A percentile compares a stretch with the other conserved stretches of the same genome.
phyloP scores from a whole-genome alignment of 2,797 vertebrate species.

The Chaunax sp. region DNA sequence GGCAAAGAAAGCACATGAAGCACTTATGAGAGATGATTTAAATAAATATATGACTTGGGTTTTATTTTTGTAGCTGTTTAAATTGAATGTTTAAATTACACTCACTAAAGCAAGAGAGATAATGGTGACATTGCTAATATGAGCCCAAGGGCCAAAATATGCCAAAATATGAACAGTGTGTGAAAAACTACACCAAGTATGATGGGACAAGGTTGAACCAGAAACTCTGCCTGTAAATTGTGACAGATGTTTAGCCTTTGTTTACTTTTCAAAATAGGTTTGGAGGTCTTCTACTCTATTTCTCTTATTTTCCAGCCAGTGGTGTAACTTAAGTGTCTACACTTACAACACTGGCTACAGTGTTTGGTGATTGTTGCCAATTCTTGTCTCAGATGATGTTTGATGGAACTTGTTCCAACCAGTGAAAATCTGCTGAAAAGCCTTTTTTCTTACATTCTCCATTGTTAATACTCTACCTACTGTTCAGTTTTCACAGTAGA shows the following conservation, averaged over 20 bases:
- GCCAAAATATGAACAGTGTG: not conserved
- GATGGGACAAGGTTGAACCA: not conserved
- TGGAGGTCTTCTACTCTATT: not conserved
- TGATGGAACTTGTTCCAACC: conserved; percentile 1
- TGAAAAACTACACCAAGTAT: not conserved
- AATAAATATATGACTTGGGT: too few species aligned
- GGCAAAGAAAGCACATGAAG: not conserved
- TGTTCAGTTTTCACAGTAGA: conserved; percentile 3
- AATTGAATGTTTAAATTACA: not conserved
- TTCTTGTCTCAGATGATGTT: conserved; percentile 4
- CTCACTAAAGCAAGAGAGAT: too few species aligned
- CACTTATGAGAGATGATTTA: too few species aligned
- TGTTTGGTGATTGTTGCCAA: not conserved
- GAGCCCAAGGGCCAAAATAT: too few species aligned
- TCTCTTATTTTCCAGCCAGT: conserved; percentile 1
- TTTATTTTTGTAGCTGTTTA: too few species aligned
- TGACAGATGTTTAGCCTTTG: too few species aligned
- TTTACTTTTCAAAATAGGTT: too few species aligned
- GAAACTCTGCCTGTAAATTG: not conserved
- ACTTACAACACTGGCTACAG: not conserved
- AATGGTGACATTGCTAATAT: not conserved
- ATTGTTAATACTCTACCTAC: not conserved
- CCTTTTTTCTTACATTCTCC: not conserved
- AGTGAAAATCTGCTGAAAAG: not conserved
- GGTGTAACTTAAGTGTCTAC: not conserved